These are phyloP conservation scores for Invenusta paracnida DNA, from an alignment of 2,888 invertebrate species.

Conservation along the genomic window DNA sequence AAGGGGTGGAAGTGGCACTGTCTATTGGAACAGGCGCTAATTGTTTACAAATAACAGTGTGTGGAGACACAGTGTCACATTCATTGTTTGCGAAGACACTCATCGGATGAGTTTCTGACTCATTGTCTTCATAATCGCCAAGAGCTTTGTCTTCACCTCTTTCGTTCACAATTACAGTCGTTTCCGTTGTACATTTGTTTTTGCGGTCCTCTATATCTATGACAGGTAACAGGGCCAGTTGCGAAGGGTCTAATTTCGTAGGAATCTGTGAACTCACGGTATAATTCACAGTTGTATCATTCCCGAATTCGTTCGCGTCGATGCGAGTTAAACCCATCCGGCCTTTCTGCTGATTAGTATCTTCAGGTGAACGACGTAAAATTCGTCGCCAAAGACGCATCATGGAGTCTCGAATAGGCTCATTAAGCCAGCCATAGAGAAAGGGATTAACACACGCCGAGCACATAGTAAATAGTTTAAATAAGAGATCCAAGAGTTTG, in stretches of 20 bases:
- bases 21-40: background rate
- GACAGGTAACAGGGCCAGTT: background rate
- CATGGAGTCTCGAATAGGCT: slow-evolving; percentile 38
- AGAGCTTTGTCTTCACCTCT: background rate
- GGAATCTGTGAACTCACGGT: no score
- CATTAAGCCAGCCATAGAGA: slow-evolving; percentile 44
- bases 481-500: slow-evolving; percentile 34
- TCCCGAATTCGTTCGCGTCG: background rate
- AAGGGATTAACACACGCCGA: slow-evolving; percentile 42
- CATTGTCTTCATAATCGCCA: background rate
- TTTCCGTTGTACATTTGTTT: background rate
- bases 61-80: background rate
- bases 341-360: background rate
- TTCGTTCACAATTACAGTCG: background rate
- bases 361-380: background rate
- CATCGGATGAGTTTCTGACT: background rate
- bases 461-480: slow-evolving; percentile 43
- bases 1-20: background rate
- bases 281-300: background rate
- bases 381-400: slow-evolving; percentile 33
- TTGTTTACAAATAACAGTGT: background rate
- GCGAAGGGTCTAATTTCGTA: background rate
- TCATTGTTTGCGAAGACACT: background rate
- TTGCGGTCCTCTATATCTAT: background rate
- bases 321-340: background rate